A percentile compares a stretch with the other conserved stretches of the same genome.
phyloP scores from a whole-genome alignment of 2,888 invertebrate species.

The Megastigmus dorsalis region DNA sequence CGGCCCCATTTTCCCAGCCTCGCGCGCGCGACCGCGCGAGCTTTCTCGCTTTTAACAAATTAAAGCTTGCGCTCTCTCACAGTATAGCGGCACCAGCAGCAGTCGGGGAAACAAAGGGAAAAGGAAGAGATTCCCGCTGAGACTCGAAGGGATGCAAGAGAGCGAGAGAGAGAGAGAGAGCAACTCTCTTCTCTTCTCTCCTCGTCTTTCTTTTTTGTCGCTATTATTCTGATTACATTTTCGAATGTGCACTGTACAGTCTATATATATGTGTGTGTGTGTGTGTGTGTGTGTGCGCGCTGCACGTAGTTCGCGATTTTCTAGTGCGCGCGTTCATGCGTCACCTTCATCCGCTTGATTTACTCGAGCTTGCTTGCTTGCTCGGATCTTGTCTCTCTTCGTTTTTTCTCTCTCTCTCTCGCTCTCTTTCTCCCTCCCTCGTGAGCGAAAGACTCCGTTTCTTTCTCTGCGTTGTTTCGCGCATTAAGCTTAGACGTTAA shows the following conservation, averaged over 20 bases:
- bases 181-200: conserved; percentile 26
- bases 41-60: conserved; percentile 69
- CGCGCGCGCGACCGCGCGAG: conserved; percentile 4
- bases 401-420: not conserved
- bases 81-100: too few species aligned
- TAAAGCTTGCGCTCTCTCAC: conserved; percentile 63
- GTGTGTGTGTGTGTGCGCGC: too few species aligned
- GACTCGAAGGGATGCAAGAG: too few species aligned
- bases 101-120: conserved; percentile 56
- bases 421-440: not conserved
- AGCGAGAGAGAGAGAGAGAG: conserved; percentile 22
- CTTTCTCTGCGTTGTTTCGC: conserved; percentile 11
- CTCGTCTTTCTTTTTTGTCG: conserved; percentile 52
- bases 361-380: not conserved
- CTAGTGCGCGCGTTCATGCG: not conserved
- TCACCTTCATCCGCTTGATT: conserved; percentile 39
- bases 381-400: not conserved
- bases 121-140: conserved; percentile 50
- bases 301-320: conserved; percentile 1
- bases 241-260: conserved; percentile 55
- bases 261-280: not conserved
- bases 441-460: too few species aligned
- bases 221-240: conserved; percentile 70
- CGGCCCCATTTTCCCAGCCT: conserved; percentile 33
- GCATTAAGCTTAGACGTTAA: conserved; percentile 1